Evolutionary conservation across 2,888 invertebrate species (phyloP), one percentile per base, ranked within the genome.

Genomic region (Trichacis sp.): DNA sequence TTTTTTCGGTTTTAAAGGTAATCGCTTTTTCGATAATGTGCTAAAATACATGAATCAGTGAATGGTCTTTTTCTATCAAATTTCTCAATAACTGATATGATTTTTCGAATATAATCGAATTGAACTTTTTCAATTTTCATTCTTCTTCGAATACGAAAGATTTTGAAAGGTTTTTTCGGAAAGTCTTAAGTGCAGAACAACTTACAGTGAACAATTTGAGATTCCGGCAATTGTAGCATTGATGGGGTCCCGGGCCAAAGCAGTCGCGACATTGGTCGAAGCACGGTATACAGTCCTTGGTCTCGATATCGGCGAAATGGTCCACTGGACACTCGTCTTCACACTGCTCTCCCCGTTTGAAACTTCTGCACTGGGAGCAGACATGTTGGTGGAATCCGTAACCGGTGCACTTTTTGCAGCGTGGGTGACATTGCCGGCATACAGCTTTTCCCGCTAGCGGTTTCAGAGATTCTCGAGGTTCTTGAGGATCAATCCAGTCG

Each of bases 351-450:
- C 93, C 94, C 61, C 92, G 89, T 76, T 93, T 93, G 83, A 92
- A 97, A 56, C 92, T 92, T 19, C 91, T 89, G 81, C 98, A 98
- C 71, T 93, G 92, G 74, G 92, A 91, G 81, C 97, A 98, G 3
- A 94, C 92, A 77, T 90, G 90, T 73, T 91, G 90, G 74, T 96
- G 94, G 73, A 94, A 93, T 18, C 97, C 96, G 77, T 93, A 95
- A 1, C 93, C 94, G 5, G 92, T 92, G 82, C 98, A 98, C 68
- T 92, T 91, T 70, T 92, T 91, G 81, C 98, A 98, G 38, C 94
- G 87, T 0, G 93, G 91, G 85, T 98, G 95, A 80, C 98, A 98
- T 82, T 92, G 93, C 63, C 94, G 88, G 78, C 98, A 98, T 29
- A 96, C 91, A 1, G 92, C 91, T 85, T 94, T 95, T 24, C 94